Evolutionary conservation across 2,113 vertebrate species (phyloP).

Genomic region (Gymnarchus niloticus): DNA sequence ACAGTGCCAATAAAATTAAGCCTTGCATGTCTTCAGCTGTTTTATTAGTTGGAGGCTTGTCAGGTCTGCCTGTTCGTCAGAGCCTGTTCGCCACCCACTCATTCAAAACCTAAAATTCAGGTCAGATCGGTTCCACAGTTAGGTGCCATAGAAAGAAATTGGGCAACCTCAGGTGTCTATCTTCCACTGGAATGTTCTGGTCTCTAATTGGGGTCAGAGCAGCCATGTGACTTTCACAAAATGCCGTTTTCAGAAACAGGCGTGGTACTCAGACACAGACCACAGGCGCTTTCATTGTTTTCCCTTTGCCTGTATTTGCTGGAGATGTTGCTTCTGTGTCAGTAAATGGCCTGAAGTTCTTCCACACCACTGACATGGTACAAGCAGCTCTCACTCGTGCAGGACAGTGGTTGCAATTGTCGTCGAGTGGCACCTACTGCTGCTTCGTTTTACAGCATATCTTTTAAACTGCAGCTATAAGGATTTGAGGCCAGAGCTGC

Average conservation of each 20-base stretch:
- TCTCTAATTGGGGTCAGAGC: neutral
- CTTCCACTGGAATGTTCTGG: neutral
- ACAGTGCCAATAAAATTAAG: neutral
- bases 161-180: neutral
- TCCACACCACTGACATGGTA: too few species aligned
- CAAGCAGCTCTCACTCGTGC: too few species aligned
- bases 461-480: too few species aligned
- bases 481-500: too few species aligned
- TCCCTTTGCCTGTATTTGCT: neutral
- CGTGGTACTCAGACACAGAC: neutral
- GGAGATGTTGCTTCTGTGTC: neutral
- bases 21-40: neutral
- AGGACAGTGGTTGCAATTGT: too few species aligned
- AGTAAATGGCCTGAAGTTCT: too few species aligned
- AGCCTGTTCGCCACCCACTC: neutral
- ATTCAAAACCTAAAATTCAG: neutral
- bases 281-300: neutral
- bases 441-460: too few species aligned
- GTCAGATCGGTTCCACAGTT: neutral
- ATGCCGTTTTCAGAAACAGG: neutral
- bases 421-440: too few species aligned
- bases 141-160: too few species aligned
- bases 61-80: neutral
- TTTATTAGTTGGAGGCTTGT: neutral
- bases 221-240: neutral